Evolutionary conservation across 2,113 vertebrate genomes (phyloP).

Genomic region (Sigmodon hispidus): DNA sequence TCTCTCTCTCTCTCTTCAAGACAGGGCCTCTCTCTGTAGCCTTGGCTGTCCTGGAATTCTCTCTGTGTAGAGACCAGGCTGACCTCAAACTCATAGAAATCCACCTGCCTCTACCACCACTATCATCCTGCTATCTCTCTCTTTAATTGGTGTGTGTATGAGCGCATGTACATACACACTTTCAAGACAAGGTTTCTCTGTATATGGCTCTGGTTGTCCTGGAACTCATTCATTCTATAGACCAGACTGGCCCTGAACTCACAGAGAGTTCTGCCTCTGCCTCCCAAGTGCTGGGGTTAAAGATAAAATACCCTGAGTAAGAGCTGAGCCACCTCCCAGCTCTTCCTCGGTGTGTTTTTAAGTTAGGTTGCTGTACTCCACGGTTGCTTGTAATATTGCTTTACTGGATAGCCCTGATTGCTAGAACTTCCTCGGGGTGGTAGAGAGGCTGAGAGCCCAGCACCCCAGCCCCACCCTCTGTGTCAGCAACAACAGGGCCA

Average conservation of each 20-base stretch:
- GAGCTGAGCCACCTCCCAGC: too few relatives aligned
- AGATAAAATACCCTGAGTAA: too few relatives aligned
- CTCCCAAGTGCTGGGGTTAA: background rate
- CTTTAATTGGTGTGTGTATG: background rate
- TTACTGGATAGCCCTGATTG: accelerated
- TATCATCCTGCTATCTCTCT: too few relatives aligned
- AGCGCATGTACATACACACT: too few relatives aligned
- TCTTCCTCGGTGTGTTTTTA: background rate
- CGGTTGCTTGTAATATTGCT: too few relatives aligned
- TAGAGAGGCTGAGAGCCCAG: background rate
- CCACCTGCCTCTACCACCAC: too few relatives aligned
- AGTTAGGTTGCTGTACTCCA: background rate
- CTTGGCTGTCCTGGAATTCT: too few relatives aligned
- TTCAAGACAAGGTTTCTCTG: too few relatives aligned
- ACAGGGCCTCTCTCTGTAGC: background rate
- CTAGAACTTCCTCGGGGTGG: background rate
- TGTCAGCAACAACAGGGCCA: background rate
- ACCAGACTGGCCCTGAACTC: background rate
- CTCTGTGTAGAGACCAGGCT: too few relatives aligned
- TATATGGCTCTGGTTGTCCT: background rate
- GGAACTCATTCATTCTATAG: background rate
- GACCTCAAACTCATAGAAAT: too few relatives aligned
- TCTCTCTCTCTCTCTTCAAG: background rate
- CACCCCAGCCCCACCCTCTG: background rate
- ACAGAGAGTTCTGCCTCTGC: background rate